Evolutionary conservation across 2,113 vertebrate genomes (phyloP).

Genomic region (Irena cyanogastra): DNA sequence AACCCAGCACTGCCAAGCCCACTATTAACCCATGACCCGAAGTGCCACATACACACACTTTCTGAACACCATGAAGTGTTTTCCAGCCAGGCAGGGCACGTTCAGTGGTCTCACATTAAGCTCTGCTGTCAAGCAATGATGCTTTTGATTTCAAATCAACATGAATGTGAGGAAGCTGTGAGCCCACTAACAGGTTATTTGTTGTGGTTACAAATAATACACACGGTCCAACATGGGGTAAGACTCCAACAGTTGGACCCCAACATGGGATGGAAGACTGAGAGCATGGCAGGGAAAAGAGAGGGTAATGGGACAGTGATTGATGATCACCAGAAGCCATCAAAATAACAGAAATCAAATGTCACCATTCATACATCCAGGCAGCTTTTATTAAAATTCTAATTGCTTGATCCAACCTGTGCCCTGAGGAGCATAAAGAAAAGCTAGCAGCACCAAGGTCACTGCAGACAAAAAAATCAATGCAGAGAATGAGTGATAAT

Average conservation of each 20-base stretch:
- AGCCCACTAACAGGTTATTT: not conserved
- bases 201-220: not conserved
- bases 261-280: fast-evolving
- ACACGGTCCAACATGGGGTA: not conserved
- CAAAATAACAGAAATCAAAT: not conserved
- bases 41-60: not conserved
- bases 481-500: not conserved
- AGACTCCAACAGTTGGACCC: not conserved
- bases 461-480: conserved; percentile 45
- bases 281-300: not conserved
- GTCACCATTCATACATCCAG: not conserved
- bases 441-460: conserved; percentile 34
- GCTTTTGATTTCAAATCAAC: not conserved
- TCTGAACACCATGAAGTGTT: fast-evolving
- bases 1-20: too few species aligned
- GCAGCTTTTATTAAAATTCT: not conserved
- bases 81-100: not conserved
- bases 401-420: not conserved
- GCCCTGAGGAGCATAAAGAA: not conserved
- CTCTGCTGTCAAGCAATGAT: not conserved
- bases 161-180: fast-evolving
- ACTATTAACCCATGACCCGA: too few species aligned
- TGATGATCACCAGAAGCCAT: not conserved
- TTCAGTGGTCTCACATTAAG: not conserved
- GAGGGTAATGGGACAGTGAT: not conserved